Percentiles rank a stretch among this genome's conserved stretches.
These are phyloP conservation scores for Trachythela sp. DNA, from an alignment of 64 coral and sea anemone species.

Conservation along the genomic window DNA sequence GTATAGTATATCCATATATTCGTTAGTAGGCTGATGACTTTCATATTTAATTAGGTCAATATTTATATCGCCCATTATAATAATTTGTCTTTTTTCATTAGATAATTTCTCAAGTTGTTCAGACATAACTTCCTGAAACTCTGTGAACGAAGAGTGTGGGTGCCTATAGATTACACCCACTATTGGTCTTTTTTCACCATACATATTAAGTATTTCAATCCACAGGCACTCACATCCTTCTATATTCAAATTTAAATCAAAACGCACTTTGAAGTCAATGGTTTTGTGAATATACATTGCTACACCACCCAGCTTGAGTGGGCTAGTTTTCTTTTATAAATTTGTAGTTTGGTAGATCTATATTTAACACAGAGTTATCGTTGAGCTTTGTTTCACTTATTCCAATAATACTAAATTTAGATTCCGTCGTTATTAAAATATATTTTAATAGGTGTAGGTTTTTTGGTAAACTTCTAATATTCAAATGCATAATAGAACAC, in stretches of 20 bases:
- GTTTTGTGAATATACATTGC: slow-evolving; percentile 32
- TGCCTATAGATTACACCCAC: slow-evolving; percentile 20
- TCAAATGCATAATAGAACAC: too few species aligned
- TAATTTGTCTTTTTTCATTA: neutral
- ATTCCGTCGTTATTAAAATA: too few species aligned
- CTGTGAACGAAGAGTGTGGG: neutral
- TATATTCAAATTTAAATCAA: neutral
- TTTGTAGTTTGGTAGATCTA: too few species aligned
- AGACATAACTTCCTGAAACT: neutral
- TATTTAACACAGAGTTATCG: too few species aligned
- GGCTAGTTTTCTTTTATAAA: too few species aligned
- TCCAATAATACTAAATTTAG: too few species aligned
- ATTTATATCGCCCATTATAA: slow-evolving; percentile 32
- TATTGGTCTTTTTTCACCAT: neutral
- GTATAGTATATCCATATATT: slow-evolving; percentile 49
- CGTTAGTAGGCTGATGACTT: slow-evolving; percentile 26
- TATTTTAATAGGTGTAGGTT: too few species aligned
- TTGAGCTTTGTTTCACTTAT: too few species aligned
- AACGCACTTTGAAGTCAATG: slow-evolving; percentile 18
- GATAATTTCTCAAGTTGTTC: too few species aligned
- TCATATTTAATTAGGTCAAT: slow-evolving; percentile 53
- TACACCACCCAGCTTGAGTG: slow-evolving; percentile 16
- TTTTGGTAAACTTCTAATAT: too few species aligned
- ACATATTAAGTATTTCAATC: slow-evolving; percentile 11
- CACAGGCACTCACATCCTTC: neutral